Percentiles rank a stretch among this genome's conserved stretches.
Evolutionary conservation across 1,140 invertebrate genomes (phyloP).

Genomic region (Neotoxoptera formosana): DNA sequence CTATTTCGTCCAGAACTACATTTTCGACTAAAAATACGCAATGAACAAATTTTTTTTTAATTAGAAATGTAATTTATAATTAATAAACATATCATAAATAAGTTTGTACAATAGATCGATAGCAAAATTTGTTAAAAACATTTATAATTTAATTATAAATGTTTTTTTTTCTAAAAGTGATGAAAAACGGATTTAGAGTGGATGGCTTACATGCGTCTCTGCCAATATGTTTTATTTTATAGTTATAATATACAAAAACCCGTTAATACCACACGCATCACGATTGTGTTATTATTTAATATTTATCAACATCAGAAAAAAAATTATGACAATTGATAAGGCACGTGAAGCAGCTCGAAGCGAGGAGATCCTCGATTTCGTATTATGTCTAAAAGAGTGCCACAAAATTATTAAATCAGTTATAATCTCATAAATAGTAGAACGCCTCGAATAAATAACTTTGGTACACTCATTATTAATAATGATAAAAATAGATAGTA

Average conservation of each 20-base stretch:
- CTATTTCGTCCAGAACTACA: not conserved
- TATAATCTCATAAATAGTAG: not conserved
- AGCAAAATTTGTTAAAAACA: too few relatives aligned
- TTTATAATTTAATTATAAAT: too few relatives aligned
- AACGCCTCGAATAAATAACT: not conserved
- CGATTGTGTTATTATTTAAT: not conserved
- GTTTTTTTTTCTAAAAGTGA: not conserved
- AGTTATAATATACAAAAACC: not conserved
- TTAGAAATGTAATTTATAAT: not conserved
- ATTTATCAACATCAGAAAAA: not conserved
- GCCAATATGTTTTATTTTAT: not conserved
- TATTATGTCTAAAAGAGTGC: not conserved
- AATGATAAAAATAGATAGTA: not conserved
- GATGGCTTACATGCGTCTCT: not conserved
- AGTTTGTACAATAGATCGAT: not conserved
- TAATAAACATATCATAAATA: not conserved
- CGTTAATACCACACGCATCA: not conserved
- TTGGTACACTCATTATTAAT: not conserved
- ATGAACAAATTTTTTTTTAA: not conserved
- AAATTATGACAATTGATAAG: not conserved
- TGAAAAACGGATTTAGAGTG: not conserved
- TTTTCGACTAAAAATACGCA: not conserved
- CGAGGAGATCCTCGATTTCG: not conserved
- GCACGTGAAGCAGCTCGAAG: not conserved
- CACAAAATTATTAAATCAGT: not conserved